phyloP scores from a whole-genome alignment of 2,113 vertebrate species.

The Ia io region DNA sequence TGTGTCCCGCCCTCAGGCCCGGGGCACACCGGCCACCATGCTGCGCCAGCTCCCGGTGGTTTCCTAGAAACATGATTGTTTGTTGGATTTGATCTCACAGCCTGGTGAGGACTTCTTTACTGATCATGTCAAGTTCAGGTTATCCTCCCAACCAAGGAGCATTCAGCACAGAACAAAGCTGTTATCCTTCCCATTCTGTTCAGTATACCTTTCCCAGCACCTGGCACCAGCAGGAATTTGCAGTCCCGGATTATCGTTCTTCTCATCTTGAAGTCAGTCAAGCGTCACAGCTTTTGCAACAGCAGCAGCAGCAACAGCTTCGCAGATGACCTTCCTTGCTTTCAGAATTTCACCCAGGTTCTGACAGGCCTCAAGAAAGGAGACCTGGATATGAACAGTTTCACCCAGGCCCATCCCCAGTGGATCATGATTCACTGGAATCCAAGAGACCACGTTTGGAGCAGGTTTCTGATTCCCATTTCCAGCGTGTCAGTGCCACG shows the following conservation, averaged over 20 bases:
- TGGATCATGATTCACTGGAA: no score
- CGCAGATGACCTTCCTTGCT: conserved; percentile 95
- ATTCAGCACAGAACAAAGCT: conserved; percentile 96
- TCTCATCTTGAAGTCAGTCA: conserved; percentile 90
- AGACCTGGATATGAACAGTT: no score
- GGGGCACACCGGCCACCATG: no score
- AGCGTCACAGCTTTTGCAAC: conserved; percentile 86
- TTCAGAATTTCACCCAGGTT: conserved; percentile 96
- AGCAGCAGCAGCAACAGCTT: conserved; percentile 89
- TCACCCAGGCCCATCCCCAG: no score
- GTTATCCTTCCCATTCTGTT: conserved; percentile 93
- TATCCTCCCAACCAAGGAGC: conserved; percentile 97
- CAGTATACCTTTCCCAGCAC: conserved; percentile 92
- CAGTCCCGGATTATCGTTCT: conserved; percentile 92
- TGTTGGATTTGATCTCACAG: conserved; percentile 85
- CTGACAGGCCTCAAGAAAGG: conserved; percentile 85
- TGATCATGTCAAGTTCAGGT: conserved; percentile 98
- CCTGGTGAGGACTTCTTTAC: conserved; percentile 84
- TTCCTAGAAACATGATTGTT: conserved; percentile 89
- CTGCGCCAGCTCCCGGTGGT: conserved; percentile 79
- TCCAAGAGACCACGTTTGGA: no score
- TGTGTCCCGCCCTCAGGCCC: no score
- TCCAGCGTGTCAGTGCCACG: no score
- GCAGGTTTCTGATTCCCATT: no score
- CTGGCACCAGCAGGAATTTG: conserved; percentile 95